Evolutionary conservation across 2,888 invertebrate species (phyloP), one percentile per base, ranked within the genome.

Genomic region (Cyclophora albipunctata): DNA sequence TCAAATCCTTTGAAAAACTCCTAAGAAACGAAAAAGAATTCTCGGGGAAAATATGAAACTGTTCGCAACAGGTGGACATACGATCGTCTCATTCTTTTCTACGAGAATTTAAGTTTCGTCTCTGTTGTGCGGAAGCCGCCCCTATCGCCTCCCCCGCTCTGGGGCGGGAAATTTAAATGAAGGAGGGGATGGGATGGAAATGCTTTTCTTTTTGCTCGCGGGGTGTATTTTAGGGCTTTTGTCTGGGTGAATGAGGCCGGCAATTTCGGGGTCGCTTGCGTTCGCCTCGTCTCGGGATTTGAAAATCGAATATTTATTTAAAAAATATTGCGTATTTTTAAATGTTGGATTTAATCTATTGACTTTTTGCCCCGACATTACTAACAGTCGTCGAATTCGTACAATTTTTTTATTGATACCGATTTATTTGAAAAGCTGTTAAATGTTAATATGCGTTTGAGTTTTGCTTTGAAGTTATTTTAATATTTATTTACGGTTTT

Each of bases 161-260:
- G 78, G 83, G 82, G 85, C 84, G 87, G 87, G 84, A 87, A 88
- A 87, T 84, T 82, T 80, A 79, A 83, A 85, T 79, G 78, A 82
- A 79, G 83, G 81, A 79, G 81, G 84, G 85, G 85, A 77, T 74
- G 81, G 79, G 75, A 81, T 81, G 83, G 78, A 83, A 83, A 83
- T 79, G 83, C 80, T 84, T 88, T 88, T 88, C 85, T 85, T 88
- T 87, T 86, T 86, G 80, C 81, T 82, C 78, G 74, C 78, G 76
- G 84, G 84, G 85, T 81, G 80, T 80, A 81, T 81, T 85, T 84
- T 81, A 84, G 84, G 75, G 83, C 85, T 86, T 84, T 86, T 88
- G 87, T 87, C 84, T 86, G 86, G 82, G 82, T 87, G 87, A 88
- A 84, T 86, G 86, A 86, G 83, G 86, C 80, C 78, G 73, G 77